These are phyloP conservation scores for Pentalonia nigronervosa DNA, from an alignment of 1,140 invertebrate genomes.

Conservation along the genomic window DNA sequence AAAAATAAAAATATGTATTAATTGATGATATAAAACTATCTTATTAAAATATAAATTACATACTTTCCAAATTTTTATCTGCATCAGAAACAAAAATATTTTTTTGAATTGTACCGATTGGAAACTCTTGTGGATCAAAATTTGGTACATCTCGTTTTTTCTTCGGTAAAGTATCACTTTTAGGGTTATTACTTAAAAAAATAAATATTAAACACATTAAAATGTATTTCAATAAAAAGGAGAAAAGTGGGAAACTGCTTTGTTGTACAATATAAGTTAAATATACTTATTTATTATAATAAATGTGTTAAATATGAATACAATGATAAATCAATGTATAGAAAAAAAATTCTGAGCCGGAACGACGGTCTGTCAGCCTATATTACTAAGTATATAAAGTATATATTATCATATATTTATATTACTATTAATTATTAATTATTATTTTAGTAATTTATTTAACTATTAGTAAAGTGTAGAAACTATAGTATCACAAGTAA, in stretches of 20 bases:
- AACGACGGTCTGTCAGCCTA: too few relatives aligned
- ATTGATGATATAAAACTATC: background rate
- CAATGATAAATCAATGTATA: too few relatives aligned
- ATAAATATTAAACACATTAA: background rate
- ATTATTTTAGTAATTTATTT: too few relatives aligned
- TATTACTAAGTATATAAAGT: too few relatives aligned
- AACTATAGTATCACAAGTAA: too few relatives aligned
- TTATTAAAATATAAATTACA: background rate
- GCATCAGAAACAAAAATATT: background rate
- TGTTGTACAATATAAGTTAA: background rate
- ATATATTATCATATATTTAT: too few relatives aligned
- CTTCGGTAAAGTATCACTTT: conserved; percentile 50
- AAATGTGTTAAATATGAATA: background rate
- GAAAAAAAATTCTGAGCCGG: too few relatives aligned
- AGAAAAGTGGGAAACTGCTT: background rate
- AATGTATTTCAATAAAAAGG: background rate
- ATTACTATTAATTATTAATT: too few relatives aligned
- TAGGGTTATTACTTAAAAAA: background rate
- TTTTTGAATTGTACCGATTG: conserved; percentile 6
- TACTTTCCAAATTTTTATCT: conserved; percentile 44
- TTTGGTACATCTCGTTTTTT: conserved; percentile 59
- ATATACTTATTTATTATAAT: background rate
- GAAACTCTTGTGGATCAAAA: conserved; percentile 42
- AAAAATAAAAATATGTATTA: conserved; percentile 9
- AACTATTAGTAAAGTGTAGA: too few relatives aligned